These are phyloP conservation scores for Caenorhabditis afra DNA, from an alignment of 2,888 invertebrate genomes.

Conservation along the genomic window DNA sequence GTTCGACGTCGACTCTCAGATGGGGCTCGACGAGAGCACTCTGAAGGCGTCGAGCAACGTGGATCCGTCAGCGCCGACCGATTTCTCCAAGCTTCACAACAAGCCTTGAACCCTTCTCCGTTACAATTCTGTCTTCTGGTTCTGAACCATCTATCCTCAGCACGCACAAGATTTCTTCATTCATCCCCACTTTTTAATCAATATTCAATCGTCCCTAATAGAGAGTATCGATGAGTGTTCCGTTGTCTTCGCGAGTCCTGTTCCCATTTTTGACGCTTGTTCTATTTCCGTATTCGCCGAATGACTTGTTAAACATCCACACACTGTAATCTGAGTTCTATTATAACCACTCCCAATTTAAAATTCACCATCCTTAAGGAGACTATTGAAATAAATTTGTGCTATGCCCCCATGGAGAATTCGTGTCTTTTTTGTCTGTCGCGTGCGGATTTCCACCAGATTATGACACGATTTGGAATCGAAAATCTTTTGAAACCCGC, in stretches of 20 bases:
- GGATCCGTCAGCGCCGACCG: slow-evolving; percentile 66
- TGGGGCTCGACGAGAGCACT: slow-evolving; percentile 74
- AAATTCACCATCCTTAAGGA: slow-evolving; percentile 12
- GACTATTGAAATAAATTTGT: slow-evolving; percentile 47
- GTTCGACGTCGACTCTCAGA: slow-evolving; percentile 75
- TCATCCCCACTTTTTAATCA: slow-evolving; percentile 8
- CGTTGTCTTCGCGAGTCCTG: slow-evolving; percentile 12
- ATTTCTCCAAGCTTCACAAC: slow-evolving; percentile 64
- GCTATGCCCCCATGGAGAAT: slow-evolving; percentile 24
- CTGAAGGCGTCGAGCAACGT: slow-evolving; percentile 67
- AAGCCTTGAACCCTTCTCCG: slow-evolving; percentile 8
- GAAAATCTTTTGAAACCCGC: neutral
- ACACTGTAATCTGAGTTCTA: slow-evolving; percentile 34
- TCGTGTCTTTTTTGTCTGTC: neutral
- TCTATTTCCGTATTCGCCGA: slow-evolving; percentile 10
- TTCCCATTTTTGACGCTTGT: slow-evolving; percentile 33
- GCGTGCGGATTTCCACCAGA: slow-evolving; percentile 23
- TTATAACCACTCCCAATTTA: slow-evolving; percentile 8
- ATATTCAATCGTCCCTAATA: slow-evolving; percentile 24
- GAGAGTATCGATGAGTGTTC: slow-evolving; percentile 30
- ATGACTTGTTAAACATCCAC: slow-evolving; percentile 13
- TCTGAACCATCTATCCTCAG: slow-evolving; percentile 21
- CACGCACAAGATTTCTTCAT: slow-evolving; percentile 14
- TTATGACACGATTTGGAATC: slow-evolving; percentile 20
- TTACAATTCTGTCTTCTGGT: slow-evolving; percentile 16